phyloP scores from a whole-genome alignment of 2,113 vertebrate genomes.

The Turdus rufiventris region DNA sequence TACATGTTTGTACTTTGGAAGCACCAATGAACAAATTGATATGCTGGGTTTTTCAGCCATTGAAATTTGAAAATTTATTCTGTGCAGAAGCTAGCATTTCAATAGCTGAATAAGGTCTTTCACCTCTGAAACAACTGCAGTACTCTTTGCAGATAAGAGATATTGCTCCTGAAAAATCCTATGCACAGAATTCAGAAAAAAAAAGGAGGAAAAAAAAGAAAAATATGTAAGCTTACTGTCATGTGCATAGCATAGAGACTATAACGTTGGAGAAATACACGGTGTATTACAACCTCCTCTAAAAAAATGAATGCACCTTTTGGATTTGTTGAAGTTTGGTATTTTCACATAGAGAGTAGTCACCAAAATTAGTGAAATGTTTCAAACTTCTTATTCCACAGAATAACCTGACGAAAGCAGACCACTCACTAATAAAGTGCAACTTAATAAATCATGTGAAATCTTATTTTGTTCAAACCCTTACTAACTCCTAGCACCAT shows the following conservation, averaged over 20 bases:
- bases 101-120: neutral
- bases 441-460: slow-evolving; percentile 97
- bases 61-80: neutral
- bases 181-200: neutral
- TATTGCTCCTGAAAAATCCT: neutral
- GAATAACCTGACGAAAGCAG: slow-evolving; percentile 80
- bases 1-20: neutral
- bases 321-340: neutral
- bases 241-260: neutral
- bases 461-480: slow-evolving; percentile 88
- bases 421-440: slow-evolving; percentile 89
- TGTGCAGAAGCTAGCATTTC: neutral
- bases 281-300: neutral
- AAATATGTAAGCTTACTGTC: neutral
- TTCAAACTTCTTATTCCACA: slow-evolving; percentile 73
- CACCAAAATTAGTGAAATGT: slow-evolving; percentile 74
- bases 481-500: slow-evolving; percentile 90
- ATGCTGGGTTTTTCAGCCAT: neutral
- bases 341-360: slow-evolving; percentile 69
- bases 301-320: neutral
- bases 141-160: neutral
- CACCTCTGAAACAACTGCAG: neutral
- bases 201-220: neutral
- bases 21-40: neutral
- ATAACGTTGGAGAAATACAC: slow-evolving; percentile 7